phyloP scores from a whole-genome alignment of 2,797 vertebrate species.

The Limnodromus scolopaceus region DNA sequence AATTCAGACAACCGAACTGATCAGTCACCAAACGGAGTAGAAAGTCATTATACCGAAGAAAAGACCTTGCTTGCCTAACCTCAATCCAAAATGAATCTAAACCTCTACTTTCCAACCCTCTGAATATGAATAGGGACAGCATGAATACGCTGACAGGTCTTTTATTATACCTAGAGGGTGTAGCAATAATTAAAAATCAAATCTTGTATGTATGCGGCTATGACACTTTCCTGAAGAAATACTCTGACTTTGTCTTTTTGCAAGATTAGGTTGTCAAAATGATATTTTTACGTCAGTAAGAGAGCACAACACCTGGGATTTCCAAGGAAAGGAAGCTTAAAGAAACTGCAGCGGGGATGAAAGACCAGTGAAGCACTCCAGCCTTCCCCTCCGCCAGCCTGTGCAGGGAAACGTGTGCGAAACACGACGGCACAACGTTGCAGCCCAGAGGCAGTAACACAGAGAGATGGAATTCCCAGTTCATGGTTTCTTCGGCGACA shows the following conservation, averaged over 20 bases:
- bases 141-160: constrained; percentile 1
- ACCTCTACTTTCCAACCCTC: constrained; percentile 4
- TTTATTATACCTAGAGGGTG: constrained; percentile 53
- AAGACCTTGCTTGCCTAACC: constrained; percentile 50
- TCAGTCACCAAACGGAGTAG: constrained; percentile 44
- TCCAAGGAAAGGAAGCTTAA: not conserved
- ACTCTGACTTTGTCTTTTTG: constrained; percentile 40
- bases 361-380: not conserved
- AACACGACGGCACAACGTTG: not conserved
- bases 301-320: not conserved
- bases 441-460: not conserved
- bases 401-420: not conserved
- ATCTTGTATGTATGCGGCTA: constrained; percentile 27
- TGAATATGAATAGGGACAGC: constrained; percentile 38
- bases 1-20: constrained; percentile 48
- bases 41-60: constrained; percentile 24
- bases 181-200: constrained; percentile 70
- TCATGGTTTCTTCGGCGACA: not conserved
- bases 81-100: constrained; percentile 44
- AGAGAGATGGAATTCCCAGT: not conserved
- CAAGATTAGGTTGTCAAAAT: constrained; percentile 64
- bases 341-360: not conserved
- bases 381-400: not conserved
- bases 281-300: not conserved
- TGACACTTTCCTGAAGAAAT: constrained; percentile 52